Conservation (phyloP, 2,888 invertebrate genomes). For the Sturmia bella region DNA sequence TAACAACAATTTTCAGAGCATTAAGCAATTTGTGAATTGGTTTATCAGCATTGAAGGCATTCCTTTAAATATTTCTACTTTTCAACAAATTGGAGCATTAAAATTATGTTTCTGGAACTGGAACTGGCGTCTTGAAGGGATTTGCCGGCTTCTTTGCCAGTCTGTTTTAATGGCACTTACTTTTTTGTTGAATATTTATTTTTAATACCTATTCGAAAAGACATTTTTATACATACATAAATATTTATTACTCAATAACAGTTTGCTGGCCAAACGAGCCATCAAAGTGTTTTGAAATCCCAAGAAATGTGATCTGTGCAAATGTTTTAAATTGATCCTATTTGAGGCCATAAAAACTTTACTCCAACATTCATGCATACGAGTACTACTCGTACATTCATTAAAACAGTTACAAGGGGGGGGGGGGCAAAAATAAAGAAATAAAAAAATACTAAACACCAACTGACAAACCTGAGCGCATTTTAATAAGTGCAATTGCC, state of each 20-base stretch:
- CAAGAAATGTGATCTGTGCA: conserved; percentile 57
- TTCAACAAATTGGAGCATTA: neutral
- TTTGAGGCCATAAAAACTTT: conserved; percentile 39
- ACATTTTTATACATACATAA: conserved; percentile 13
- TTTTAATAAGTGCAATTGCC: conserved; percentile 67
- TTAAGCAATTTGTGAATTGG: conserved; percentile 1
- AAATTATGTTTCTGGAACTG: conserved; percentile 17
- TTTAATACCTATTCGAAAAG: too few relatives aligned
- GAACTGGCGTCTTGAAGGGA: too few relatives aligned
- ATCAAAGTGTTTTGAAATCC: conserved; percentile 43
- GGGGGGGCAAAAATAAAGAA: conserved; percentile 1
- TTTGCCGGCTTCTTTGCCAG: neutral
- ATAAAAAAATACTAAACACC: conserved; percentile 42
- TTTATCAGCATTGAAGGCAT: neutral
- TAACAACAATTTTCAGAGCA: conserved; percentile 14
- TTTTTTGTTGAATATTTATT: too few relatives aligned
- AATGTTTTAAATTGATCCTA: conserved; percentile 55
- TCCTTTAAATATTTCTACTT: neutral
- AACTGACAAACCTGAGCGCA: conserved; percentile 51
- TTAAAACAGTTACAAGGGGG: conserved; percentile 26
- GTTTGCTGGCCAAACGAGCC: neutral
- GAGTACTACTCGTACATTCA: conserved; percentile 7
- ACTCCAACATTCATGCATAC: neutral
- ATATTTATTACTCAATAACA: conserved; percentile 17
- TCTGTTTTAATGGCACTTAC: neutral